phyloP scores from a whole-genome alignment of 1,140 invertebrate genomes.

The Papilio glaucus region DNA sequence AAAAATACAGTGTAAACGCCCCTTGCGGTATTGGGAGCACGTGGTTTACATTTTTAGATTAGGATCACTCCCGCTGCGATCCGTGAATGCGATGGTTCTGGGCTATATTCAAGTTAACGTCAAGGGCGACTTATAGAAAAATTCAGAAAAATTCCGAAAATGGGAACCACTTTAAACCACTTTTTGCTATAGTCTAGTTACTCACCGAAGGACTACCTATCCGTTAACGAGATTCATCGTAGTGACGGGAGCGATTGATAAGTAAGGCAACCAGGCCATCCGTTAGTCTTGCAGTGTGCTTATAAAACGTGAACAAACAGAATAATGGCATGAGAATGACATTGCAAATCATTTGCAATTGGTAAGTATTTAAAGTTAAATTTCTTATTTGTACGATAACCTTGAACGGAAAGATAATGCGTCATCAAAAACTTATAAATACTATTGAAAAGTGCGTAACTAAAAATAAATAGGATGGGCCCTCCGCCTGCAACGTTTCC shows the following conservation, averaged over 20 bases:
- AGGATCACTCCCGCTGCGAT: conserved; percentile 10
- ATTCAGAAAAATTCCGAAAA: too few species aligned
- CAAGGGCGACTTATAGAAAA: too few species aligned
- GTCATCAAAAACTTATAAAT: not conserved
- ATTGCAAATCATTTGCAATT: not conserved
- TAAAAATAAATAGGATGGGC: conserved; percentile 9
- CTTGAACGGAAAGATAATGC: not conserved
- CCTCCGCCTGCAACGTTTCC: conserved; percentile 11
- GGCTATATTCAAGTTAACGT: too few species aligned
- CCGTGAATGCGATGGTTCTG: not conserved
- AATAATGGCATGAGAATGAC: too few species aligned
- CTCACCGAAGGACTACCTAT: too few species aligned
- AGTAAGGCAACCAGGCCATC: too few species aligned
- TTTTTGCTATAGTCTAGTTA: too few species aligned
- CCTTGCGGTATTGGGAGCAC: not conserved
- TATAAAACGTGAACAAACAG: too few species aligned
- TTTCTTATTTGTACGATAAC: not conserved
- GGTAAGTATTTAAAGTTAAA: not conserved
- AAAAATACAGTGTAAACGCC: not conserved
- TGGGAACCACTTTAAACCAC: too few species aligned
- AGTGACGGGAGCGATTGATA: too few species aligned
- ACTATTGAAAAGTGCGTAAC: not conserved
- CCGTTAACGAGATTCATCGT: too few species aligned
- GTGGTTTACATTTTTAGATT: not conserved
- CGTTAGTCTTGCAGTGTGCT: too few species aligned